Evolutionary conservation across 2,797 vertebrate species (phyloP).

Genomic region (Apodemus agrarius): DNA sequence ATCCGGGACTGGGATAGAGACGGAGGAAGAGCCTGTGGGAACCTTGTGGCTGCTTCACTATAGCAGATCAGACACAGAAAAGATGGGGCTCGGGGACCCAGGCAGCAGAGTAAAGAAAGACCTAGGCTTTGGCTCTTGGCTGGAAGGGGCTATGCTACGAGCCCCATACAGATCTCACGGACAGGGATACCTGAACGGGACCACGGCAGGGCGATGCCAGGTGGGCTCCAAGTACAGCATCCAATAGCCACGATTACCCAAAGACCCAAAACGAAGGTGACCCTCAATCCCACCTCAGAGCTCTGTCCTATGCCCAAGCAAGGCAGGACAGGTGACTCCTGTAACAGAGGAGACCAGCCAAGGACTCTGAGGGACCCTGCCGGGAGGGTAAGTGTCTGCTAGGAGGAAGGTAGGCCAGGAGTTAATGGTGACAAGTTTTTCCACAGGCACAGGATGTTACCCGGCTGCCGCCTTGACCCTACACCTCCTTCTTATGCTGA

Average conservation of each 20-base stretch:
- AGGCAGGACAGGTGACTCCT: rapidly evolving
- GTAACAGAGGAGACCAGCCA: background rate
- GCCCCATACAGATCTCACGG: background rate
- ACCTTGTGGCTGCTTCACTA: too few relatives aligned
- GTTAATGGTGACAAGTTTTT: background rate
- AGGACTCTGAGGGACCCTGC: background rate
- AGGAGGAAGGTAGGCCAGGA: background rate
- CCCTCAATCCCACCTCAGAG: background rate
- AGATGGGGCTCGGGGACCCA: rapidly evolving
- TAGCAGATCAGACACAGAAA: rapidly evolving
- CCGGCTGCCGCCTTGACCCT: background rate
- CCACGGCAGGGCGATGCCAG: background rate
- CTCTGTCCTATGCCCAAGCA: rapidly evolving
- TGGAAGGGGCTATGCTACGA: too few relatives aligned
- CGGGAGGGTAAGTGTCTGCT: background rate
- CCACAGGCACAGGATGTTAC: background rate
- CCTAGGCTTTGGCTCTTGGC: background rate
- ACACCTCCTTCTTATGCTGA: background rate
- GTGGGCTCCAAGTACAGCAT: background rate
- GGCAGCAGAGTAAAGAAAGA: background rate
- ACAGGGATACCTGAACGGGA: background rate
- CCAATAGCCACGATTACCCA: background rate
- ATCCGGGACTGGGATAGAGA: background rate
- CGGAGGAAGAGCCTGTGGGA: background rate
- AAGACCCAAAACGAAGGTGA: background rate